Conservation (phyloP, 2,797 vertebrate species). For the Sebastes nivosus region DNA sequence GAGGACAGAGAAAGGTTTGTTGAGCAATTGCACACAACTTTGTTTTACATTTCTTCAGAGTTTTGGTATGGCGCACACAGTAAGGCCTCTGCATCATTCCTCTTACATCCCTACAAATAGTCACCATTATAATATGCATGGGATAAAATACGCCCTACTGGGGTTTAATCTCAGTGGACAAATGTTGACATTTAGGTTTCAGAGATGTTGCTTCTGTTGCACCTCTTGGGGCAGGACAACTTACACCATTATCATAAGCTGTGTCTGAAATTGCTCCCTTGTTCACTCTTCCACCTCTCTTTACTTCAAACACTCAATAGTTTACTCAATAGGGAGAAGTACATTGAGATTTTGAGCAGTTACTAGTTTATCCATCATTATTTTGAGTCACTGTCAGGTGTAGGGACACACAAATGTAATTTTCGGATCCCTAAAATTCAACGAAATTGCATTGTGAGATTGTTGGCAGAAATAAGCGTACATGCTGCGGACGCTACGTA, state of each 20-base stretch:
- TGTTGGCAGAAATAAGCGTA: background rate
- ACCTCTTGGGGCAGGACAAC: background rate
- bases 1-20: slow-evolving; percentile 4
- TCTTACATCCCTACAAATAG: background rate
- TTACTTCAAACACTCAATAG: background rate
- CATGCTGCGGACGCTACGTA: background rate
- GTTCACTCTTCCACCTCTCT: background rate
- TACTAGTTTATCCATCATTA: background rate
- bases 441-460: fast-evolving
- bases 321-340: background rate
- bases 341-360: background rate
- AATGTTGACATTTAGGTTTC: background rate
- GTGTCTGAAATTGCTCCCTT: background rate
- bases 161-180: background rate
- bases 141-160: background rate
- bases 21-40: background rate
- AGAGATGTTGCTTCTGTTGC: background rate
- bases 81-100: background rate
- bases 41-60: background rate
- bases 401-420: background rate
- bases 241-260: background rate
- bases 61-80: background rate
- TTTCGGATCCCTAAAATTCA: background rate
- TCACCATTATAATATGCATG: background rate
- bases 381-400: background rate